Base-by-base conservation (phyloP, 1,140 invertebrate species). In the Zaprionus africanus region DNA sequence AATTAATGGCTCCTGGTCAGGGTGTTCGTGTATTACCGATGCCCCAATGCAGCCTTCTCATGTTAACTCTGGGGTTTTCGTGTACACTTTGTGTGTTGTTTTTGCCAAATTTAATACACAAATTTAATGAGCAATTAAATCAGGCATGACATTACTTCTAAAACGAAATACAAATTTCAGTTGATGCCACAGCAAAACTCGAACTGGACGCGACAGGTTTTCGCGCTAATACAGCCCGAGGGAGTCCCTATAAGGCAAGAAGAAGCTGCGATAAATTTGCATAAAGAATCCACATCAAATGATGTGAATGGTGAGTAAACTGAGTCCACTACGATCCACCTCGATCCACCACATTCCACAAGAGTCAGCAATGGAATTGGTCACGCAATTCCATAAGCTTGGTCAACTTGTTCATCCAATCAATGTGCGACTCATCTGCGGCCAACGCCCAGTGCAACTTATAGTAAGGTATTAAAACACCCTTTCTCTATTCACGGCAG, bases 71-170 rank as follows among this genome's bases (percentile, higher is more conserved):
- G 38, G 12, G 38, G 38, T 43, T 43, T 43, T 41, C 38, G 38
- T 41, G 13, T 41, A 41, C n/a, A 34, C 15, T 41, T 46, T 17
- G n/a, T 46, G 7, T 17, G 2, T 46, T 54, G 68, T 66, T 49
- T 57, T 68, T 36, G 13, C 41, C 56, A 58, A 63, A 63, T 26
- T 68, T 71, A 54, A 75, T 49, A 62, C 67, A 63, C 68, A 61
- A 57, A 71, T 79, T 86, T 78, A 83, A 77, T 70, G 72, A 71
- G 69, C 77, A 80, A 83, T 87, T 82, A 78, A 82, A 43, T 64
- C 34, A 24, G 73, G 78, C 36, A 75, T 46, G 58, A 62, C 38
- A 51, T 17, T 5, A 24, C n/a, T 43, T 56, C 67, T 43, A 53
- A 69, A 51, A 19, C 43, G 12, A 46, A 56, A 67, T 65, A 43